These are phyloP conservation scores for Amyelois transitella DNA, from an alignment of 1,140 invertebrate genomes.

Conservation along the genomic window DNA sequence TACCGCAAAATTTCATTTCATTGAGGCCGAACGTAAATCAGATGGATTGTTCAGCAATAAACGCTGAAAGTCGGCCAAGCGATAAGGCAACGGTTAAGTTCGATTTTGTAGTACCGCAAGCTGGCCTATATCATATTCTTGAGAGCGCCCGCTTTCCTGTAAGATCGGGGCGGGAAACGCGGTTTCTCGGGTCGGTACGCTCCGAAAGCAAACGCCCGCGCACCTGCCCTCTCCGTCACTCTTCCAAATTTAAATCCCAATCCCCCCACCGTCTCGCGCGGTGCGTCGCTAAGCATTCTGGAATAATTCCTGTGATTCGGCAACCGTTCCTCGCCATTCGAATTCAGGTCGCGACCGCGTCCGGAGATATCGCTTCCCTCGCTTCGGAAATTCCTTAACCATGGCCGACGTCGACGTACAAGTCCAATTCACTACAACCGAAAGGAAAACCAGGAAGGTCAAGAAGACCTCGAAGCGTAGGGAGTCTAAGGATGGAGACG, in stretches of 20 bases:
- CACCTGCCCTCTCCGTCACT: conserved; percentile 72
- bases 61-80: conserved; percentile 39
- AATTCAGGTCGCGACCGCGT: conserved; percentile 72
- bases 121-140: conserved; percentile 33
- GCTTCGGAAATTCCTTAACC: conserved; percentile 44
- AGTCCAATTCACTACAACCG: conserved; percentile 87
- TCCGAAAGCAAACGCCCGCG: conserved; percentile 60
- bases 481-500: conserved; percentile 84
- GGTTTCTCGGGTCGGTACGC: conserved; percentile 40
- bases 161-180: conserved; percentile 41
- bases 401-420: conserved; percentile 92
- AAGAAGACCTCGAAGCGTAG: conserved; percentile 89
- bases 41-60: conserved; percentile 39
- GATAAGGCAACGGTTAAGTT: conserved; percentile 27
- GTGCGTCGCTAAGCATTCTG: conserved; percentile 61
- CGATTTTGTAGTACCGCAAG: conserved; percentile 6
- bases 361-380: conserved; percentile 60
- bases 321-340: conserved; percentile 68
- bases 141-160: conserved; percentile 20
- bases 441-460: conserved; percentile 91
- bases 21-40: conserved; percentile 32
- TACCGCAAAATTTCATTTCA: neutral
- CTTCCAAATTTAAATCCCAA: conserved; percentile 73
- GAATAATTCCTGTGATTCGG: conserved; percentile 71
- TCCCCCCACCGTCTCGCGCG: conserved; percentile 58